Conservation (phyloP, 1,140 invertebrate species). For the Bombus confusus region DNA sequence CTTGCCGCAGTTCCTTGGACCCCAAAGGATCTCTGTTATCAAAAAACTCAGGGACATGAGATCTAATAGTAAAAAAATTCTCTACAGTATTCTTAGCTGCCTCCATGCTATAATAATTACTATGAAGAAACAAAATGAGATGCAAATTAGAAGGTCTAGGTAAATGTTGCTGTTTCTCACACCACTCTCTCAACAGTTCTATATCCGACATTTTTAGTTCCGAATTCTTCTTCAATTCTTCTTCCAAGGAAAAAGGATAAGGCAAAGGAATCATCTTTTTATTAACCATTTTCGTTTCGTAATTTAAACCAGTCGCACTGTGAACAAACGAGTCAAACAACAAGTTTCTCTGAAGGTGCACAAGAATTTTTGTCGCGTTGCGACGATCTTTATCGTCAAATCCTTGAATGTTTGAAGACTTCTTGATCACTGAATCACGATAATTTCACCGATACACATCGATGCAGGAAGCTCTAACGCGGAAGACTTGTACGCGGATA, state of each 20-base stretch:
- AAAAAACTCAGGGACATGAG: slow-evolving; percentile 84
- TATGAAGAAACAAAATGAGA: slow-evolving; percentile 84
- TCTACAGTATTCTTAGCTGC: slow-evolving; percentile 85
- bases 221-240: slow-evolving; percentile 83
- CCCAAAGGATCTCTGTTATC: slow-evolving; percentile 81
- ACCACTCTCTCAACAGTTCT: slow-evolving; percentile 84
- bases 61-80: slow-evolving; percentile 84
- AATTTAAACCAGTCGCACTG: background rate
- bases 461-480: too few species aligned
- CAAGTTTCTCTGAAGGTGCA: background rate
- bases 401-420: background rate
- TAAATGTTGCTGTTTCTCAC: slow-evolving; percentile 85
- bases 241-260: slow-evolving; percentile 72
- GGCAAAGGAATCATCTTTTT: slow-evolving; percentile 28
- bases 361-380: background rate
- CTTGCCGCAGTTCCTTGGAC: slow-evolving; percentile 72
- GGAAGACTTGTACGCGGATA: background rate
- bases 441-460: background rate
- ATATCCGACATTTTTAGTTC: slow-evolving; percentile 83
- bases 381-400: background rate
- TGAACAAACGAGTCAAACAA: background rate
- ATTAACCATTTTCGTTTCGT: background rate
- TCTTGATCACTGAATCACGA: background rate
- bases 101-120: slow-evolving; percentile 84
- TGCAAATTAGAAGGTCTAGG: slow-evolving; percentile 83